Base-by-base conservation (phyloP, 2,888 invertebrate genomes). In the Gonocerus acuteangulatus region DNA sequence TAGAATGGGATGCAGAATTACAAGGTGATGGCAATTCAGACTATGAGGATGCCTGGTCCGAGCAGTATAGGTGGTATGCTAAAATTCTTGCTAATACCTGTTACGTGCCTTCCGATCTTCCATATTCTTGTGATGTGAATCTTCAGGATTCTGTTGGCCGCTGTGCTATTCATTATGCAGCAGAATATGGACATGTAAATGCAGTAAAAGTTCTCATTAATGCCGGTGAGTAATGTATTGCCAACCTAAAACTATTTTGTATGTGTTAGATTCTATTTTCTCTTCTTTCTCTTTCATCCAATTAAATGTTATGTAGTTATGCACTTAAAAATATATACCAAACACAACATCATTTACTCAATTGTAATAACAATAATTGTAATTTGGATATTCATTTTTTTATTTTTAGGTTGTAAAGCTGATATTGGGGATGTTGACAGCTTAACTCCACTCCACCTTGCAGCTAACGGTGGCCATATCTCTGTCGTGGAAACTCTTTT, bases 1-100 rank as follows among this genome's bases (percentile, higher is more conserved):
- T 87, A 42, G 86, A 87, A 72, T 87, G 87, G 87, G 86, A 87
- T 71, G 83, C 84, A 72, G 86, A 87, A 69, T 82, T 86, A 66
- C 78, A 77, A 22, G 79, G 78, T 69, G 62, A 77, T 76, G 62
- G 77, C 21, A 16, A 16, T 27, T 6, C 48, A 72, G 80, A 67
- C 23, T 64, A 65, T 7, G 68, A 68, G 13, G 68, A 69, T 60
- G 61, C 65, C 4, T 69, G 69, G 69, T 65, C 68, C 9, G 57
- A 63, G 49, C 73, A 79, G 68, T 82, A 77, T 70, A 80, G 82
- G 69, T 87, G 87, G 82, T 87, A 87, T 76, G 87, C 87, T 16
- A 81, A 82, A 67, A 85, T 86, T 69, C 76, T 87, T 66, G 86
- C 85, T 70, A 79, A 79, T 63, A 86, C 85, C 2, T 74, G 77